Percentiles rank a stretch among this genome's conserved stretches.
phyloP scores from a whole-genome alignment of 2,888 invertebrate genomes.

The Ferdinandea cuprea region DNA sequence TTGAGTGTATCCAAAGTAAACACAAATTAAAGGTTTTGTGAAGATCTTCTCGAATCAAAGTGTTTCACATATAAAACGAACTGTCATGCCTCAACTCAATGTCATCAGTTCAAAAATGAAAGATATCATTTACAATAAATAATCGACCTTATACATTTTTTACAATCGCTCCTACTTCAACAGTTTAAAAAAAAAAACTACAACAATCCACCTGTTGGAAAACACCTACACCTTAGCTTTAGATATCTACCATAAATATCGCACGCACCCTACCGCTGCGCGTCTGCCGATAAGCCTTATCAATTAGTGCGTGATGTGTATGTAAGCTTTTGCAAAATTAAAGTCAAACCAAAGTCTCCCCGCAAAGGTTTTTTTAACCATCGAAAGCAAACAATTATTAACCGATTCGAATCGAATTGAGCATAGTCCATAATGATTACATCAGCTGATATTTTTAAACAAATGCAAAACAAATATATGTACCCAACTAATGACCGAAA shows the following conservation, averaged over 20 bases:
- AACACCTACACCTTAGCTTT: conserved; percentile 2
- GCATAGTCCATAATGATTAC: conserved; percentile 16
- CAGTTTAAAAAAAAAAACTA: conserved; percentile 2
- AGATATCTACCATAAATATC: conserved; percentile 23
- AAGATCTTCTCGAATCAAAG: no score
- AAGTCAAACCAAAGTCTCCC: conserved; percentile 20
- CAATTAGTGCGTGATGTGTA: conserved; percentile 32
- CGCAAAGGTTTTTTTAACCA: neutral
- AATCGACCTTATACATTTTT: no score
- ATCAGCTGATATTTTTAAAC: conserved; percentile 40
- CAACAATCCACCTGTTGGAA: conserved; percentile 19
- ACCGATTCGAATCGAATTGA: neutral
- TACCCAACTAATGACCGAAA: conserved; percentile 19
- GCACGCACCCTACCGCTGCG: neutral
- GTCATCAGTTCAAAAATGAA: no score
- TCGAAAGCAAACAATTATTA: neutral
- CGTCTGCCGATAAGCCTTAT: conserved; percentile 26
- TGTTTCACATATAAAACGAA: no score
- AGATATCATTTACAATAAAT: no score
- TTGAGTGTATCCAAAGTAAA: no score
- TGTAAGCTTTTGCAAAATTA: conserved; percentile 9
- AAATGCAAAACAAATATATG: conserved; percentile 29
- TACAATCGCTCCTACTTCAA: neutral
- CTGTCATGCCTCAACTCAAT: no score
- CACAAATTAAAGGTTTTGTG: no score